phyloP scores from a whole-genome alignment of 1,140 invertebrate genomes.

The Anadara kagoshimensis region DNA sequence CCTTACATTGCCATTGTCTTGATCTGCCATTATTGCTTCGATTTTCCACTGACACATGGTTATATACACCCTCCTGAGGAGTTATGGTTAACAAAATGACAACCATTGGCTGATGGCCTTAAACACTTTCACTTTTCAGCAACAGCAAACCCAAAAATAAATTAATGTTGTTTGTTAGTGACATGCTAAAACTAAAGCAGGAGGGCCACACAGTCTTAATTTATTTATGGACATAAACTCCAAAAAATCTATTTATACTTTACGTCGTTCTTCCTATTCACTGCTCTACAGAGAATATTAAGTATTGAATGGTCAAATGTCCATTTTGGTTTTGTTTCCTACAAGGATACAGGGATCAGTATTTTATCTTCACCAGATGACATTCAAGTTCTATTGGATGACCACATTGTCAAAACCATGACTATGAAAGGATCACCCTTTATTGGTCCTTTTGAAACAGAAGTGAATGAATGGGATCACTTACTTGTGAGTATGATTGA shows the following conservation, averaged over 20 bases:
- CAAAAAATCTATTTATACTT: not conserved
- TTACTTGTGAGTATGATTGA: slow-evolving; percentile 57
- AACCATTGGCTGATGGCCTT: too few species aligned
- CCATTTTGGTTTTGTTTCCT: slow-evolving; percentile 74
- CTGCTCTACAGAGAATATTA: slow-evolving; percentile 73
- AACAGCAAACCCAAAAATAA: too few species aligned
- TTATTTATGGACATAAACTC: not conserved
- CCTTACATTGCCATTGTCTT: too few species aligned
- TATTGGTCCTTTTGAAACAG: slow-evolving; percentile 75
- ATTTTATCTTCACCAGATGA: slow-evolving; percentile 73
- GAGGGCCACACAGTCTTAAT: not conserved
- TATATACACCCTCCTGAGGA: too few species aligned
- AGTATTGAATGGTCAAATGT: slow-evolving; percentile 72
- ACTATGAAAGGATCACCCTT: slow-evolving; percentile 75
- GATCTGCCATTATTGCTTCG: too few species aligned
- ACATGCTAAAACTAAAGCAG: too few species aligned
- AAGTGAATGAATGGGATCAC: slow-evolving; percentile 75
- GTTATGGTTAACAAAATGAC: too few species aligned
- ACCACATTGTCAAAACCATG: slow-evolving; percentile 74
- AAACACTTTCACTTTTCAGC: too few species aligned
- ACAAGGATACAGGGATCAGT: slow-evolving; percentile 76
- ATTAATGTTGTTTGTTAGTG: too few species aligned
- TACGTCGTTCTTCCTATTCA: slow-evolving; percentile 47
- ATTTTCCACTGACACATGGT: too few species aligned
- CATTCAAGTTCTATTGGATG: slow-evolving; percentile 72